A percentile compares a stretch with the other conserved stretches of the same genome.
Conservation (phyloP, 1,140 invertebrate genomes). For the Archegozetes longisetosus region DNA sequence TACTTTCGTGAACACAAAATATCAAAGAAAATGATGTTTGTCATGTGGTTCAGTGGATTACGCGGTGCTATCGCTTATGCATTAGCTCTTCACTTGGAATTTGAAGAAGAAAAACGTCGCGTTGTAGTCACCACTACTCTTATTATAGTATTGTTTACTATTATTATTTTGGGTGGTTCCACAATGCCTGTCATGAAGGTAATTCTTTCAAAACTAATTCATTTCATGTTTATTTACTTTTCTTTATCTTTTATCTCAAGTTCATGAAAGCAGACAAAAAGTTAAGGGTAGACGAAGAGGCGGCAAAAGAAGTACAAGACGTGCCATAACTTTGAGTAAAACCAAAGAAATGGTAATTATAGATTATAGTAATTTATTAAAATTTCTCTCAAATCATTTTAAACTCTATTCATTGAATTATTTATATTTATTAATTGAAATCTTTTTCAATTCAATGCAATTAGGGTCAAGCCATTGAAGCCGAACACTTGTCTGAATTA, state of each 20-base stretch:
- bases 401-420: not conserved
- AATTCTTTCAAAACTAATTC: conserved; percentile 3
- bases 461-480: conserved; percentile 78
- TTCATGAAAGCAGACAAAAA: conserved; percentile 43
- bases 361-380: no score
- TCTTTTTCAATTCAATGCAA: conserved; percentile 1
- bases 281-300: conserved; percentile 41
- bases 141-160: conserved; percentile 90
- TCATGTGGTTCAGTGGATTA: conserved; percentile 98
- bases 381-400: not conserved
- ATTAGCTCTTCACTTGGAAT: conserved; percentile 83
- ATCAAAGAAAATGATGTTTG: conserved; percentile 95
- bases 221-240: conserved; percentile 9
- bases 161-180: conserved; percentile 81
- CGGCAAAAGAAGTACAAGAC: conserved; percentile 30
- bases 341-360: conserved; percentile 74
- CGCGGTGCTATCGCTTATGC: conserved; percentile 96
- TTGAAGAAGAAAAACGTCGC: conserved; percentile 71
- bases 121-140: conserved; percentile 94
- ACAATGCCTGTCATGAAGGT: conserved; percentile 83
- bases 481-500: conserved; percentile 83
- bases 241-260: conserved; percentile 27
- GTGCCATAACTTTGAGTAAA: conserved; percentile 68
- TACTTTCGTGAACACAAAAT: conserved; percentile 94
- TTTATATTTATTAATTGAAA: not conserved